Evolutionary conservation across 64 coral and sea anemone species (phyloP).

Genomic region (Stichodactyla helianthus): DNA sequence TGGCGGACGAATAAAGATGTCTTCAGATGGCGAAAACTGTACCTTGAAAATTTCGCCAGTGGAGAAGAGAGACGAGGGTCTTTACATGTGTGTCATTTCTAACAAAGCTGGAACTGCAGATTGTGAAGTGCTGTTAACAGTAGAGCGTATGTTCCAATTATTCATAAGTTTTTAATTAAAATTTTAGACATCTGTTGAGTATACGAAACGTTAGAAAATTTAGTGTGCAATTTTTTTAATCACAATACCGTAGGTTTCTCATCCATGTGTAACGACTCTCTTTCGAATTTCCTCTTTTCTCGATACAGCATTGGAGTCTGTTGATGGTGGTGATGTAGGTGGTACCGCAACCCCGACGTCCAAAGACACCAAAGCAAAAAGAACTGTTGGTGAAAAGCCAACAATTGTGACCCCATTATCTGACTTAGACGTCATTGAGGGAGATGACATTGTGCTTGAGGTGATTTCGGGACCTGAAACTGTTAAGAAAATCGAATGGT

Average conservation of each 20-base stretch:
- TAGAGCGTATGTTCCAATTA: conserved; percentile 57
- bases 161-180: too few relatives aligned
- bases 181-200: too few relatives aligned
- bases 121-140: conserved; percentile 69
- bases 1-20: conserved; percentile 68
- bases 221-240: too few relatives aligned
- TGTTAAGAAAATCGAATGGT: conserved; percentile 86
- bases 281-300: background rate
- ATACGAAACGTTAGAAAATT: too few relatives aligned
- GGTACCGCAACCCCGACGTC: conserved; percentile 26
- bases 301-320: conserved; percentile 16
- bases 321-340: background rate
- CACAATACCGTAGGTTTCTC: too few relatives aligned
- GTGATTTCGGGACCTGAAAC: conserved; percentile 70
- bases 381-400: conserved; percentile 63
- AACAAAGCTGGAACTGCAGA: conserved; percentile 80
- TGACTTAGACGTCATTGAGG: conserved; percentile 60
- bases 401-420: conserved; percentile 50
- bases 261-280: too few relatives aligned
- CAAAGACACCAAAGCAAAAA: conserved; percentile 33
- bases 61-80: conserved; percentile 67
- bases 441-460: conserved; percentile 59
- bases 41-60: conserved; percentile 64
- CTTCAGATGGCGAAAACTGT: conserved; percentile 78
- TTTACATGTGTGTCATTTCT: conserved; percentile 90